Evolutionary conservation across 2,113 vertebrate genomes (phyloP), one percentile per base, ranked within the genome.

Genomic region (Motacilla tschutschensis): DNA sequence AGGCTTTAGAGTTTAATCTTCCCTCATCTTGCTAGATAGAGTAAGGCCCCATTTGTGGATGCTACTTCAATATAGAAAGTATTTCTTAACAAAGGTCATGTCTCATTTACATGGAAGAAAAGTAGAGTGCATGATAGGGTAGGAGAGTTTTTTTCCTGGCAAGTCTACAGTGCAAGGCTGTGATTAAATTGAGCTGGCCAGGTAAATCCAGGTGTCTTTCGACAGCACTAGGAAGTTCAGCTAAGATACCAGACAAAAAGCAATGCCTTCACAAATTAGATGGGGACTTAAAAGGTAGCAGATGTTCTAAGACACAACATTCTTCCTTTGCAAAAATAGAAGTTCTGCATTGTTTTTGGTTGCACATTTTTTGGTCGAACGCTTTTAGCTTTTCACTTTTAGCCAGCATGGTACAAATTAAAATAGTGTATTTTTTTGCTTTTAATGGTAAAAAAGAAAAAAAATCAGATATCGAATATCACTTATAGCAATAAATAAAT

Each of bases 1-100:
- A n/a, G 72, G 40, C 88, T 94, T 87, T 91, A 83, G 83, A 79
- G 75, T 82, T 79, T 89, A 95, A 95, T 88, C 90, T 92, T 92
- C 55, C 19, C 44, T 91, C 29, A 0, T 88, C 88, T 90, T 91
- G 64, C 84, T 78, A n/a, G 53, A 75, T 87, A 53, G 77, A 80
- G 76, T 94, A 94, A 93, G 91, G 62, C 20, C 76, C 94, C 93
- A 93, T 92, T 94, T 93, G 65, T 73, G 83, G 85, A 63, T 48
- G 54, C 72, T 93, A n/a, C 87, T 50, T 92, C 51, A 87, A 72
- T 89, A 38, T 33, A 93, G 83, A 92, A 92, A 87, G 78, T 78
- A 92, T 91, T 90, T 87, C 87, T 88, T 46, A 85, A 77, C 38
- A 69, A 95, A 91, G 84, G 84, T 94, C 88, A 87, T 5, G n/a